Evolutionary conservation across 53 echinoderm and acorn worm genomes (phyloP).

Genomic region (Holothuria scabra): DNA sequence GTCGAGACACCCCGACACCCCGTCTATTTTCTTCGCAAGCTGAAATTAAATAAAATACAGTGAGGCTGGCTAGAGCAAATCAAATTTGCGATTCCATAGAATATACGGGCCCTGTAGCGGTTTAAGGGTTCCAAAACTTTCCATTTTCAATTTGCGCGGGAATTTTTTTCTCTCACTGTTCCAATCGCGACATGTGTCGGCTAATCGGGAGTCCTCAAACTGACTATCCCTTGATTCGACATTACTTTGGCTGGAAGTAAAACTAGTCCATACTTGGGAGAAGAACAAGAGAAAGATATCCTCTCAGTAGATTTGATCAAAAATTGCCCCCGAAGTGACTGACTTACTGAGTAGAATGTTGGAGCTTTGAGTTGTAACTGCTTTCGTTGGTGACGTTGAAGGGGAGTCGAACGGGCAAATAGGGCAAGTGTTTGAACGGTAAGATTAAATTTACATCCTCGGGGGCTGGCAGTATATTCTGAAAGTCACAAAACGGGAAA

Average conservation of each 20-base stretch:
- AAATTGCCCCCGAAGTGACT: conserved; percentile 41
- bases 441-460: conserved; percentile 51
- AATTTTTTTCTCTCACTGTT: conserved; percentile 36
- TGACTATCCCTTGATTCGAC: no score
- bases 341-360: conserved; percentile 24
- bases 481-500: conserved; percentile 32
- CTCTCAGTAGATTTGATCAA: conserved; percentile 35
- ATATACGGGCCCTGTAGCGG: conserved; percentile 46
- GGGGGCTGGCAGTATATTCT: conserved; percentile 25
- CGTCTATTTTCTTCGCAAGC: conserved; percentile 5
- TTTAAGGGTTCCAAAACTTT: conserved; percentile 32
- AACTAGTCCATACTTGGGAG: no score
- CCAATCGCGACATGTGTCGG: conserved; percentile 48
- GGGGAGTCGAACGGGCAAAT: conserved; percentile 29
- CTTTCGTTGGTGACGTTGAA: conserved; percentile 39
- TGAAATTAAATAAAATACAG: conserved; percentile 44
- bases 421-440: conserved; percentile 50
- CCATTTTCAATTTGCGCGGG: conserved; percentile 51
- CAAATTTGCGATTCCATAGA: conserved; percentile 45
- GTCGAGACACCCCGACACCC: conserved; percentile 51
- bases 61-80: conserved; percentile 48
- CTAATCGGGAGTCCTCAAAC: conserved; percentile 28
- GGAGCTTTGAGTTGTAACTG: conserved; percentile 24
- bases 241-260: no score
- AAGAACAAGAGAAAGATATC: not conserved